Conservation (phyloP, 2,888 invertebrate genomes). For the Cerastis rubricosa region DNA sequence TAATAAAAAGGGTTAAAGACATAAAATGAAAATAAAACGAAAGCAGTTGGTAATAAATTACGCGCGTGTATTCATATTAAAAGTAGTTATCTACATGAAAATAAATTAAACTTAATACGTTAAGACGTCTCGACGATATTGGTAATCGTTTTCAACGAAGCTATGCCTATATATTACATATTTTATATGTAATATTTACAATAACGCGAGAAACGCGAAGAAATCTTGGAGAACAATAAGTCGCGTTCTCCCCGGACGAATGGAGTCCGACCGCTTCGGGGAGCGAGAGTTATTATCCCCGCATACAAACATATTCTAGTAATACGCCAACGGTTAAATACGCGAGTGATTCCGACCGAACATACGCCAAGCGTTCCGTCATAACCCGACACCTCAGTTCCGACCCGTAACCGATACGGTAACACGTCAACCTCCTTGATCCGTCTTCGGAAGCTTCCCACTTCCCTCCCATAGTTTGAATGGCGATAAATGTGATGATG, state of each 20-base stretch:
- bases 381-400: constrained; percentile 80
- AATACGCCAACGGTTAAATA: constrained; percentile 71
- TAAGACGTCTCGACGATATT: constrained; percentile 65
- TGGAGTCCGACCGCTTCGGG: constrained; percentile 68
- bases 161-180: constrained; percentile 61
- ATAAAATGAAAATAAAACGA: constrained; percentile 77
- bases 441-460: constrained; percentile 77
- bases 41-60: constrained; percentile 76
- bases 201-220: constrained; percentile 57
- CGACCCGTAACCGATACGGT: constrained; percentile 74
- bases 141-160: constrained; percentile 58
- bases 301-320: constrained; percentile 69
- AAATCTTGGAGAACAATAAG: constrained; percentile 84
- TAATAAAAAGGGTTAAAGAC: constrained; percentile 68
- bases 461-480: constrained; percentile 85
- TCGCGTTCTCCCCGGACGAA: constrained; percentile 81
- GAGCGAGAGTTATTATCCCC: constrained; percentile 88
- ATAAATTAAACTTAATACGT: constrained; percentile 69
- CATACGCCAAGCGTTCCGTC: constrained; percentile 76
- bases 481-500: constrained; percentile 83
- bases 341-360: constrained; percentile 64
- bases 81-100: constrained; percentile 80
- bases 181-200: constrained; percentile 65
- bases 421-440: constrained; percentile 85
- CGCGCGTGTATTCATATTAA: constrained; percentile 83